phyloP scores from a whole-genome alignment of 2,113 vertebrate genomes.

The Ceyx melanurus region DNA sequence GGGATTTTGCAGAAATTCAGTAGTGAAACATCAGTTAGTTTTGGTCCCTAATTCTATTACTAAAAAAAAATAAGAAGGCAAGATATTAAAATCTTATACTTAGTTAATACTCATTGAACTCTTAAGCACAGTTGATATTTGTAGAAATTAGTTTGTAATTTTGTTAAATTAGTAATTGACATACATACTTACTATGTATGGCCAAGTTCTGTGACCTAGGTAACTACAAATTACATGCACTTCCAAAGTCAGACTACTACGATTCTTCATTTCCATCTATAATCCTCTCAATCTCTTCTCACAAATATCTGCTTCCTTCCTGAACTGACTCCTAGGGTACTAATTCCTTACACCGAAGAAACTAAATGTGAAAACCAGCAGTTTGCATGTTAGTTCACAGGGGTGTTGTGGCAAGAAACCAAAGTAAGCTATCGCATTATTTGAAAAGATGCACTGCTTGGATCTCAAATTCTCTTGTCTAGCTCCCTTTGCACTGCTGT shows the following conservation, averaged over 20 bases:
- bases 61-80: background rate
- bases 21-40: background rate
- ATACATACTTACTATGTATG: background rate
- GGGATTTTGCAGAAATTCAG: background rate
- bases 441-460: background rate
- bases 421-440: background rate
- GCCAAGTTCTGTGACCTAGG: background rate
- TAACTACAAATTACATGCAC: background rate
- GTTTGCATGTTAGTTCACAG: background rate
- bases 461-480: background rate
- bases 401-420: background rate
- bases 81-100: background rate
- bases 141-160: background rate
- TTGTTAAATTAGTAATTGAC: background rate
- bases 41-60: background rate
- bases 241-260: background rate
- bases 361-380: background rate
- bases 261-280: background rate
- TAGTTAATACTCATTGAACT: background rate
- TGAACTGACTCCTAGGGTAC: background rate
- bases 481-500: background rate
- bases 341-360: background rate
- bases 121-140: background rate
- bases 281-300: background rate
- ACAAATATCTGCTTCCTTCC: background rate